Base-by-base conservation (phyloP, 2,888 invertebrate genomes). In the Heliconius cydno region DNA sequence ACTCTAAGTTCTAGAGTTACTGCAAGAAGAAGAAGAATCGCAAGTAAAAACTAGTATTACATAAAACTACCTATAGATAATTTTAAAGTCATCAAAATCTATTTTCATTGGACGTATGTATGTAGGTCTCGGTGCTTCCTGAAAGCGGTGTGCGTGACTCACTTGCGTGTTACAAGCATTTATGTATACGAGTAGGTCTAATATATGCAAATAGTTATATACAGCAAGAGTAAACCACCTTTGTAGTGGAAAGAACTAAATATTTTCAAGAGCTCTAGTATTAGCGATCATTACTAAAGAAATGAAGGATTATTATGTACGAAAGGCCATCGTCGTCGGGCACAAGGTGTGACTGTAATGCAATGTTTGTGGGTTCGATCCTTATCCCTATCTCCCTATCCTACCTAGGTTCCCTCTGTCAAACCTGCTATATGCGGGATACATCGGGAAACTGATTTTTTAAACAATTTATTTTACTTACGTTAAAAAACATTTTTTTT, bases 191-290 rank as follows among this genome's bases (percentile, higher is more conserved):
- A 60, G 52, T 80, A 79, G 72, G 30, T 34, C 57, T 73, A 60
- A 60, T 60, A 60, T 82, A 82, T 79, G 80, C 78, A 81, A 83
- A 81, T 82, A 81, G 79, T 52, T 70, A 72, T 80, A 82, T 79
- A 68, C 79, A 77, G 80, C 41, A 65, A 76, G 72, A 78, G 72
- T 75, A 75, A 65, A 73, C 34, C 57, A 60, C 73, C 10, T 73
- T 73, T 38, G 30, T 57, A 10, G 12, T 2, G 41, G 25, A 46
- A 25, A 65, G 12, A 65, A 75, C 57, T n/a, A 75, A 65, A 41
- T 65, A 41, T 38, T 28, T 41, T 41, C 28, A 25, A 38, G 25
- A 38, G 15, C 19, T 38, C 63, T 75, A 65, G 28, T 30, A 75
- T 38, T 60, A 38, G 7, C 3, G 52, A 34, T 41, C 70, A 46